Base-by-base conservation (phyloP, 2,888 invertebrate genomes). In the Tineola bisselliella region DNA sequence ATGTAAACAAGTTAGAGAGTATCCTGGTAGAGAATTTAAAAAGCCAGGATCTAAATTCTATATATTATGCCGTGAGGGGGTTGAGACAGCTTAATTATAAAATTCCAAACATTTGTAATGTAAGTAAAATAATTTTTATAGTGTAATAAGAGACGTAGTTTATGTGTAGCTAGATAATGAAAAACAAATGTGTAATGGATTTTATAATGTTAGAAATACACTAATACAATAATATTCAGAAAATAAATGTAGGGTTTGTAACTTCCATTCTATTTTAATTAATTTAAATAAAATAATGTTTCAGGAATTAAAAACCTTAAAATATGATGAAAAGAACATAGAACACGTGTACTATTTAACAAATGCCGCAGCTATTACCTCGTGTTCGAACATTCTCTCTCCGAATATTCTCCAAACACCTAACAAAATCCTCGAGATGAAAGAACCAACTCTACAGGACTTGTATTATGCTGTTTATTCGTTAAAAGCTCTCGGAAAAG, bases 61-160 rank as follows among this genome's bases (percentile, higher is more conserved):
- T 93, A 31, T 93, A 94, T 74, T 93, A 93, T 83, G 91, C 93
- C 2, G 88, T 92, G 0, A 87, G 91, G 61, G 96, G 95, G 57
- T 88, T 92, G 62, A 91, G 90, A 66, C 79, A 91, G 56, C 81
- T 94, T 1, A 91, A 90, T 67, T 88, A 89, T 65, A 76, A 89
- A 12, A 75, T 92, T 63, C 89, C 87, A 44, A 83, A 88, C 71
- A 71, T 90, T 72, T 88, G 91, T 84, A 77, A 90, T 77, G 93
- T 92, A 76, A 82, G 70, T 63, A 8, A 61, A 48, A 12, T 48
- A 17, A 54, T 25, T 54, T n/a, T n/a, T n/a, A n/a, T n/a, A n/a
- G n/a, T n/a, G n/a, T 54, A 54, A 48, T 48, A 25, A 25, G 25
- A n/a, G n/a, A n/a, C n/a, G n/a, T n/a, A n/a, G n/a, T n/a, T n/a